Conservation (phyloP, 64 coral and sea anemone genomes). For the Montipora capricornis region DNA sequence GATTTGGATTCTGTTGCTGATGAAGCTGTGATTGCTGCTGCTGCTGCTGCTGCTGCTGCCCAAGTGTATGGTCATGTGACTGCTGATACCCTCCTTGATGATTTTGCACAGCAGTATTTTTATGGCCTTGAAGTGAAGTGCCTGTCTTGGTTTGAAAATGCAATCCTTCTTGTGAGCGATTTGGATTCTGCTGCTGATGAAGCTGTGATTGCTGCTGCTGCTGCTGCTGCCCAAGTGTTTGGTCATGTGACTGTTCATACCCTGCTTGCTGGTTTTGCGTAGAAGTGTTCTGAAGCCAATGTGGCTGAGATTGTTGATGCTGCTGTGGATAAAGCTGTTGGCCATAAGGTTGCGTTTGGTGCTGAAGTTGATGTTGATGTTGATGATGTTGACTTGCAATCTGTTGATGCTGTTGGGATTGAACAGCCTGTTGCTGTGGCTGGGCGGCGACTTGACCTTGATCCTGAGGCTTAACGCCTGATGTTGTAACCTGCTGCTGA, state of each 20-base stretch:
- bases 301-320: constrained; percentile 14
- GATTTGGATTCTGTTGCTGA: not conserved
- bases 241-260: not conserved
- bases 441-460: constrained; percentile 12
- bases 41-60: not conserved
- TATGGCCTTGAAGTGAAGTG: not conserved
- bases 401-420: not conserved
- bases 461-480: not conserved
- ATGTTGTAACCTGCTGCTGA: constrained; percentile 14
- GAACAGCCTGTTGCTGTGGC: not conserved
- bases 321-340: constrained; percentile 32
- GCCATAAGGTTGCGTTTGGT: constrained; percentile 13
- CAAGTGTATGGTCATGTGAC: not conserved
- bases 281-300: not conserved
- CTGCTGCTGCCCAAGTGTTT: not conserved
- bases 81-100: not conserved
- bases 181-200: constrained; percentile 11
- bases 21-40: not conserved
- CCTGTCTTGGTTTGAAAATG: not conserved
- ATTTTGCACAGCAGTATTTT: not conserved
- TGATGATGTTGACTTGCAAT: not conserved
- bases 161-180: not conserved
- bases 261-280: not conserved
- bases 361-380: constrained; percentile 24
- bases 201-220: not conserved